phyloP scores from a whole-genome alignment of 2,797 vertebrate species.

The Chelidonichthys spinosus region DNA sequence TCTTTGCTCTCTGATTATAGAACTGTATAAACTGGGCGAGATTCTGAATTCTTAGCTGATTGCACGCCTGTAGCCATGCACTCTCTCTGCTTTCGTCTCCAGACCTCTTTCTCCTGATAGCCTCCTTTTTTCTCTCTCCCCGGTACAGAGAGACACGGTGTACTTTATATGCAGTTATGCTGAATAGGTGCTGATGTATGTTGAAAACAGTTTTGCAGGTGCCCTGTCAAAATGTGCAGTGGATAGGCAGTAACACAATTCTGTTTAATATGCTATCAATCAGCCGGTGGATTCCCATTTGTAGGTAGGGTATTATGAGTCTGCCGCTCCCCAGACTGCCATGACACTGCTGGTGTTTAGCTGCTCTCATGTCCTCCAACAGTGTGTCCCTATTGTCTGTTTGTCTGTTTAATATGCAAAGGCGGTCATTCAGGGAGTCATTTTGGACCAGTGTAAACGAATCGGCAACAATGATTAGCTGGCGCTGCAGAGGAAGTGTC shows the following conservation, averaged over 20 bases:
- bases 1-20: constrained; percentile 79
- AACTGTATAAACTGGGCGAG: constrained; percentile 74
- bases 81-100: constrained; percentile 67
- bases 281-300: constrained; percentile 67
- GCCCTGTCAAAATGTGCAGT: constrained; percentile 73
- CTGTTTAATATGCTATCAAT: constrained; percentile 79
- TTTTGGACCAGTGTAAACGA: constrained; percentile 84
- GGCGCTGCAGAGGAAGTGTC: constrained; percentile 77
- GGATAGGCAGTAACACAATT: constrained; percentile 65
- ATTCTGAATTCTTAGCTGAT: constrained; percentile 82
- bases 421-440: constrained; percentile 81
- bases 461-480: constrained; percentile 82
- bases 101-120: constrained; percentile 76
- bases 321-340: constrained; percentile 57
- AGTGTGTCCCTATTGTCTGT: constrained; percentile 72
- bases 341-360: constrained; percentile 60
- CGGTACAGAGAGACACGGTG: constrained; percentile 61
- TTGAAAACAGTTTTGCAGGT: constrained; percentile 73
- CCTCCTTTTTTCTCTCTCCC: constrained; percentile 61
- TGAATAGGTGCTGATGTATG: constrained; percentile 80
- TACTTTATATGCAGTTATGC: constrained; percentile 77
- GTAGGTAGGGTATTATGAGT: constrained; percentile 67
- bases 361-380: constrained; percentile 72
- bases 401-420: constrained; percentile 85
- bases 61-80: constrained; percentile 82